Evolutionary conservation across 2,888 invertebrate genomes (phyloP).

Genomic region (Fragum sueziense): DNA sequence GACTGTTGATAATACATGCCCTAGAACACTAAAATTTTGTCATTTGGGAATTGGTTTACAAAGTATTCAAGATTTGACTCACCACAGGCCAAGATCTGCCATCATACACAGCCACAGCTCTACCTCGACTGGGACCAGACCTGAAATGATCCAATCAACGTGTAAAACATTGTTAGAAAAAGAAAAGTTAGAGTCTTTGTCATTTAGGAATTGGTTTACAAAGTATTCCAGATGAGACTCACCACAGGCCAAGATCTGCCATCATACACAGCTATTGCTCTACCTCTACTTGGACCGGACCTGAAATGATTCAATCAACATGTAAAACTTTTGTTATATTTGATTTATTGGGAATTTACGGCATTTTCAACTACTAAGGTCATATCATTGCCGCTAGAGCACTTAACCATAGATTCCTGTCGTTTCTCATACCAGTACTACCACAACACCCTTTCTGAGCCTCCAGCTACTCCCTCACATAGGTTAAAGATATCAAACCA

Average conservation of each 20-base stretch:
- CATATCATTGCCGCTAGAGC: background rate
- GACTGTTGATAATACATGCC: no score
- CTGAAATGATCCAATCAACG: slow-evolving; percentile 22
- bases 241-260: slow-evolving; percentile 61
- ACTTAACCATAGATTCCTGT: no score
- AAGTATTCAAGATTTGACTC: slow-evolving; percentile 20
- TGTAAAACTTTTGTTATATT: background rate
- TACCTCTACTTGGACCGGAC: slow-evolving; percentile 27
- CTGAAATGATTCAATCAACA: slow-evolving; percentile 20
- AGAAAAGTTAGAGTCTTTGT: no score
- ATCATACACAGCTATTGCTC: slow-evolving; percentile 51
- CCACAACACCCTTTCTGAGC: no score
- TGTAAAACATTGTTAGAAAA: background rate
- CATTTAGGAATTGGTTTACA: no score
- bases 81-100: slow-evolving; percentile 61
- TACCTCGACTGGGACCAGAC: slow-evolving; percentile 33
- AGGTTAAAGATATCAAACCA: no score
- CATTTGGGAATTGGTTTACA: no score
- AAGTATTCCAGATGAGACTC: slow-evolving; percentile 20
- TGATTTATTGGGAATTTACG: background rate
- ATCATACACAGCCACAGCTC: slow-evolving; percentile 52
- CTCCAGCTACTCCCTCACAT: no score
- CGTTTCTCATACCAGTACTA: no score
- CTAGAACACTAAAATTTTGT: no score
- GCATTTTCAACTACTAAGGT: background rate